Evolutionary conservation across 2,888 invertebrate genomes (phyloP), one percentile per base, ranked within the genome.

Genomic region (Scaeva pyrastri): DNA sequence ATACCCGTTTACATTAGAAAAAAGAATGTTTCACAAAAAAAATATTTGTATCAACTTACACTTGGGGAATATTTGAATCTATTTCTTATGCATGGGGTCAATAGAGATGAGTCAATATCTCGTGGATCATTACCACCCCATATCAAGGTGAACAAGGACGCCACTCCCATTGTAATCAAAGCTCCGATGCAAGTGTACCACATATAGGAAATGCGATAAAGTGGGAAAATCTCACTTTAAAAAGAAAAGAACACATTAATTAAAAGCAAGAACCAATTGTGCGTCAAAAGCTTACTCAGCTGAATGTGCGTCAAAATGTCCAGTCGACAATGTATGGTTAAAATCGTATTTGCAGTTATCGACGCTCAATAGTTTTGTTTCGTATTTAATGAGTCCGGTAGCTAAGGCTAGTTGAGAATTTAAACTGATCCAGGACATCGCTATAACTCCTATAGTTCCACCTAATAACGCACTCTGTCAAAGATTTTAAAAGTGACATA

Each of bases 151-250:
- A 90, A 90, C 1, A 92, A 26, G 2, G 89, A 41, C 11, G 92
- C 90, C 11, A 95, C 92, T n/a, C 92, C 89, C 78, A 95, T 93
- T 19, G 95, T 94, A 6, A 95, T 93, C 1, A 93, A 76, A 6
- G 94, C 93, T 12, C 95, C 95, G 19, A 94, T 90, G 4, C 95
- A 91, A 0, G 96, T 96, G 89, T 96, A 96, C 96, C 96, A 97
- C 93, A 97, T 94, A 90, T 97, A 97, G 0, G 96, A 96, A 11
- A 97, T 94, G 55, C 96, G 95, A 78, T 96, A 95, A 3, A 96
- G 81, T 0, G 92, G 91, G 88, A 92, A 91, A 50, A 92, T 89
- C 16, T 90, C 90, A 45, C 92, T 93, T 41, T 14, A 11, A 60
- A 8, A n/a, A 58, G 31, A 26, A 76, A 62, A 58, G 1, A 31